These are phyloP conservation scores for Prunella fulvescens DNA, from an alignment of 2,113 vertebrate genomes.

Conservation along the genomic window DNA sequence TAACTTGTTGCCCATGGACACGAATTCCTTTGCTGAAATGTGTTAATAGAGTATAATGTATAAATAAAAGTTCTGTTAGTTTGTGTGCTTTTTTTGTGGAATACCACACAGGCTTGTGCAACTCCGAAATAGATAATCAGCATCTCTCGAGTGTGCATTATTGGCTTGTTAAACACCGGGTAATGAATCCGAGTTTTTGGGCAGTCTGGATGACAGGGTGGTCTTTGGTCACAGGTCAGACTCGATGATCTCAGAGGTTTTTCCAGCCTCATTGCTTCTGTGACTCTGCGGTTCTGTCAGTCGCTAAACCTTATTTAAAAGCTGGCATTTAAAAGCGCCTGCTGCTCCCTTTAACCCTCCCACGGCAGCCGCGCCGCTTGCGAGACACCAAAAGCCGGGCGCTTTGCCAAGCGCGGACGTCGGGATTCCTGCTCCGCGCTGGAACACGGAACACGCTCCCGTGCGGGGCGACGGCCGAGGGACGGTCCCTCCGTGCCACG, in stretches of 20 bases:
- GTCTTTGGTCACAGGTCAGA: background rate
- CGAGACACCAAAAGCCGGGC: background rate
- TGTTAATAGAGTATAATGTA: too few species aligned
- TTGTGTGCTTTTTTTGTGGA: background rate
- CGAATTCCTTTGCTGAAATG: background rate
- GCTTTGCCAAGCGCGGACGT: rapidly evolving
- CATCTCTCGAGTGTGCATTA: background rate
- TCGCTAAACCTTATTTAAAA: background rate
- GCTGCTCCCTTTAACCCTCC: too few species aligned
- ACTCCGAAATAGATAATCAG: background rate
- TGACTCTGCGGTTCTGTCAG: background rate
- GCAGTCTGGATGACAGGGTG: too few species aligned
- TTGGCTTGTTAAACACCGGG: background rate
- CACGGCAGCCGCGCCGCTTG: rapidly evolving
- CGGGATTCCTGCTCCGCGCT: background rate
- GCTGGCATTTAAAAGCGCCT: rapidly evolving
- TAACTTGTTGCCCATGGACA: background rate
- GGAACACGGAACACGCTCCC: rapidly evolving
- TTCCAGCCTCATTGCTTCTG: background rate
- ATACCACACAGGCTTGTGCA: background rate
- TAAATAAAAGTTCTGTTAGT: background rate
- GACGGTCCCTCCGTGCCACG: rapidly evolving
- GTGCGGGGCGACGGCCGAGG: too few species aligned
- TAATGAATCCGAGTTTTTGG: background rate
- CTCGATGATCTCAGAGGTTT: background rate